phyloP scores from a whole-genome alignment of 2,888 invertebrate genomes.

The Mamestra brassicae region DNA sequence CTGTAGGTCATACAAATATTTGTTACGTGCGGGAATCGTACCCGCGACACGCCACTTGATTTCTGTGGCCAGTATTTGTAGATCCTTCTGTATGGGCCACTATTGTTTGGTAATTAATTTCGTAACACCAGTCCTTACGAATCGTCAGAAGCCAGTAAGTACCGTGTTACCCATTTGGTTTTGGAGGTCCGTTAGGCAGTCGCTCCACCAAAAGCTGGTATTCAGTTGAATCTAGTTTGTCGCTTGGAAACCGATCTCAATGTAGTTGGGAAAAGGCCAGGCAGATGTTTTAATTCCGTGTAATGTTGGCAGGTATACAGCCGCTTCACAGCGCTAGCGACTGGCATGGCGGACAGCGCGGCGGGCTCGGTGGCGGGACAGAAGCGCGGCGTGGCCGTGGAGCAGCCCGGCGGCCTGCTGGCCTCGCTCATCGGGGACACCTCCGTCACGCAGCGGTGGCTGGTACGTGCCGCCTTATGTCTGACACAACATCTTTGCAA shows the following conservation, averaged over 20 bases:
- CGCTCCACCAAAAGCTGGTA: too few relatives aligned
- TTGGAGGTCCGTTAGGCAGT: too few relatives aligned
- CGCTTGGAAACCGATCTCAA: too few relatives aligned
- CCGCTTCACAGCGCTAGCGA: slow-evolving; percentile 97
- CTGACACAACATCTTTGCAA: too few relatives aligned
- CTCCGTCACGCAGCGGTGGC: slow-evolving; percentile 99
- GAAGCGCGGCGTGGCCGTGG: slow-evolving; percentile 98
- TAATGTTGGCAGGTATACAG: slow-evolving; percentile 90
- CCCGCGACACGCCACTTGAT: background rate
- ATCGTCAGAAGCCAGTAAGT: too few relatives aligned
- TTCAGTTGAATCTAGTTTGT: too few relatives aligned
- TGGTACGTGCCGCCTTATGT: slow-evolving; percentile 90
- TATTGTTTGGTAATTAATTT: background rate
- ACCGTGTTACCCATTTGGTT: too few relatives aligned
- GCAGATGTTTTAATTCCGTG: background rate
- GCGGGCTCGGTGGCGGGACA: slow-evolving; percentile 99
- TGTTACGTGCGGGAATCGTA: too few relatives aligned
- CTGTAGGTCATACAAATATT: too few relatives aligned
- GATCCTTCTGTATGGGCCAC: background rate
- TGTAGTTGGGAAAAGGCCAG: too few relatives aligned
- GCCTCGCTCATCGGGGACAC: slow-evolving; percentile 99
- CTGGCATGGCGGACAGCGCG: slow-evolving; percentile 98
- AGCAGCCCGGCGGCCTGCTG: slow-evolving; percentile 97
- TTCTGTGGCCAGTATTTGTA: background rate
- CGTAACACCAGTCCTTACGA: too few relatives aligned